These are phyloP conservation scores for Alauda arvensis DNA, from an alignment of 2,797 vertebrate genomes.

Conservation along the genomic window DNA sequence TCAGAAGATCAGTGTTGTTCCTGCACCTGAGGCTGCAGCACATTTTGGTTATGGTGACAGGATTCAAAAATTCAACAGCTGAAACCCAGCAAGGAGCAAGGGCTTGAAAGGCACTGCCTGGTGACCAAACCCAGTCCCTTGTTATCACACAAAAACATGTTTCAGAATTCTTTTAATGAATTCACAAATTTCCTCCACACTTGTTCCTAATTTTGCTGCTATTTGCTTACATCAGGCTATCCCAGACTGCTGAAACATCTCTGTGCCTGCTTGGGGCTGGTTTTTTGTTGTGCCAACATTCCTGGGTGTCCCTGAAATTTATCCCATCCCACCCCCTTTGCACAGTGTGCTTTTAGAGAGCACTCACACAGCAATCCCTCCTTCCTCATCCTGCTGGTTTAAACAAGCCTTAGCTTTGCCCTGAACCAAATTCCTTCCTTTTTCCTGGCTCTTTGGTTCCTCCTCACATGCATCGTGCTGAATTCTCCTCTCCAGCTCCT, in stretches of 20 bases:
- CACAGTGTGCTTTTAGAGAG: not conserved
- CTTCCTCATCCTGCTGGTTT: not conserved
- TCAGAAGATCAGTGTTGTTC: not conserved
- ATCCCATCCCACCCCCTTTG: not conserved
- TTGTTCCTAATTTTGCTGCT: not conserved
- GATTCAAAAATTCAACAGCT: not conserved
- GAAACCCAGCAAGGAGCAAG: not conserved
- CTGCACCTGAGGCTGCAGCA: not conserved
- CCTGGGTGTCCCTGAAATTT: not conserved
- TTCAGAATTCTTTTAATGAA: not conserved
- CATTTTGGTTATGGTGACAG: not conserved
- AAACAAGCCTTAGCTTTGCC: not conserved
- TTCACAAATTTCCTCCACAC: not conserved
- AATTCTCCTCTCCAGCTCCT: not conserved
- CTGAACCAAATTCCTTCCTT: not conserved
- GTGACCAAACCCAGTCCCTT: not conserved
- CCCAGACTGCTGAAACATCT: not conserved
- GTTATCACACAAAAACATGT: not conserved
- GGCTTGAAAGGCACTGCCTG: not conserved
- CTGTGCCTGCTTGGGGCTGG: not conserved
- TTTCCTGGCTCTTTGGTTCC: not conserved
- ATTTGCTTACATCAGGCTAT: not conserved
- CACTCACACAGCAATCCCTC: not conserved
- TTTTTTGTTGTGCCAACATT: not conserved
- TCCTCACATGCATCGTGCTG: not conserved